Base-by-base conservation (phyloP, 23 tunicate species). In the Oikopleura dioica region DNA sequence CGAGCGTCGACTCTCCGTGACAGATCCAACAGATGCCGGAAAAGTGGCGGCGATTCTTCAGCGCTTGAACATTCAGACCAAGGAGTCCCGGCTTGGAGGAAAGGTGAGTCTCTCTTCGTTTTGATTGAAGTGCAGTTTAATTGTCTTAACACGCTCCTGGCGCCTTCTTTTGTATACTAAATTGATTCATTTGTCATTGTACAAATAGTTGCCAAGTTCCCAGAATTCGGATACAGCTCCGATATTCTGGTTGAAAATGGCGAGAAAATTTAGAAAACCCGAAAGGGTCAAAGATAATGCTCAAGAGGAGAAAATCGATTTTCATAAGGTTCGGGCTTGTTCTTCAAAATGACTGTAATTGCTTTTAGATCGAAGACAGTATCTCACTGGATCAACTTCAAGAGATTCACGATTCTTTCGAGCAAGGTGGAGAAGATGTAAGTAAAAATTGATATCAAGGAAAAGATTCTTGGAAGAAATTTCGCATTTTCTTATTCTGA, bases 341-440 rank as follows among this genome's bases (percentile, higher is more conserved):
- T 31, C 24, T 23, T 44, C 59, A 5, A 31, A 24, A 32, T 75
- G 30, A 63, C 9, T 1, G 36, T 38, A 37, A 0, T 24, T 75
- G 0, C 2, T 37, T 44, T 24, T 59, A 85, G 89, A 85, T 85
- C 58, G 95, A 88, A 81, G 95, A 88, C 36, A 59, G 84, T 24
- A 88, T 88, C 35, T 83, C 95, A 0, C 58, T 88, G 58, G 95
- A 88, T n/a, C 95, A 88, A 76, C 79, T 88, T 1, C 84, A 83
- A 59, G 63, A 81, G 51, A 88, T 88, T 9, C 83, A 88, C 51
- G 59, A 81, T 63, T 87, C 95, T 0, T 88, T 88, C 81, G 83
- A 84, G 78, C 84, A 78, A 75, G 37, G 80, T 35, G 31, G 77
- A 59, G 16, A 21, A 30, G 16, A 51, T 24, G 26, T 32, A 21